Evolutionary conservation across 1,140 invertebrate species (phyloP), one percentile per base, ranked within the genome.

Genomic region (Drosophila gunungcola): DNA sequence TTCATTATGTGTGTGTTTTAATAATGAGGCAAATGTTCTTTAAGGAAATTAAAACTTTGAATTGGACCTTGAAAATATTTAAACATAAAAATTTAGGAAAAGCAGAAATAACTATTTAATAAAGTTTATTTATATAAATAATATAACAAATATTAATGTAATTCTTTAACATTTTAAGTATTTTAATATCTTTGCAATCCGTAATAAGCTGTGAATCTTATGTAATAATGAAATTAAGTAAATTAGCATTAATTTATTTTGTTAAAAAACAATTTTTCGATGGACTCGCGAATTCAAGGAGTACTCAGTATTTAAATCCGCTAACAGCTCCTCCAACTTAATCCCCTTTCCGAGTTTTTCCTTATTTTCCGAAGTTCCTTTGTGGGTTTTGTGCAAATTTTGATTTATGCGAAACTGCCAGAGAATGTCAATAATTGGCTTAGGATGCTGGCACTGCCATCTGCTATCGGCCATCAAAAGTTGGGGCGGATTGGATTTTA

Each of bases 361-460:
- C 9, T 43, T 25, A 38, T 36, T 49, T 68, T 32, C 29, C 39
- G 9, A 21, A 13, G 13, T 36, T 32, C 10, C 41, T 60, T 36
- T 9, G 12, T 21, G 10, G 48, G 48, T n/a, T 49, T 32, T 57
- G 43, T 48, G 36, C 65, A 58, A 57, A 67, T 73, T 76, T 53
- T 86, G 81, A 85, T 85, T 86, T 85, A 86, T 85, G 78, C 67
- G 57, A 58, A 49, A 49, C 70, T 85, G 67, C 60, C 73, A 56
- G 54, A 73, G 78, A 62, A 65, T 82, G 55, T 67, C 81, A 85
- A 85, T 85, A 85, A 78, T 73, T 80, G 81, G 82, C 82, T 85
- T 78, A 74, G 63, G 55, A 65, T 70, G 58, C 49, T 12, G 38
- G 16, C 27, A 53, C 57, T 76, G 77, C 57, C 56, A 45, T 42